phyloP scores from a whole-genome alignment of 2,113 vertebrate species.

The Typhlomys cinereus region DNA sequence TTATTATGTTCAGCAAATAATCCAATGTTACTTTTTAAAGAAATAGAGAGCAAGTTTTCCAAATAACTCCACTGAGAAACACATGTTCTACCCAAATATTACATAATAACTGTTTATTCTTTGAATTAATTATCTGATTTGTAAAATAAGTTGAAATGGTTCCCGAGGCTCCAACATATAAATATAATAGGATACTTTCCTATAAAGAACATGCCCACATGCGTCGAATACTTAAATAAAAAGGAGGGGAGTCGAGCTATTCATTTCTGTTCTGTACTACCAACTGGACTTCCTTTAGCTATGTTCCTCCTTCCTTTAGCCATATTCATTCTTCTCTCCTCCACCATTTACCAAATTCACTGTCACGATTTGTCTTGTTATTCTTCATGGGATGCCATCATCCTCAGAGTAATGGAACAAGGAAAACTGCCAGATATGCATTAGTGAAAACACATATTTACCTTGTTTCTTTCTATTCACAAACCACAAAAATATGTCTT shows the following conservation, averaged over 20 bases:
- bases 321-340: background rate
- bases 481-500: conserved; percentile 49
- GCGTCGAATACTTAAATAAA: background rate
- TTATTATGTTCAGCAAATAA: conserved; percentile 28
- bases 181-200: background rate
- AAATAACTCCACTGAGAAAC: background rate
- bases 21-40: background rate
- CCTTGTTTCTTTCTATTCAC: background rate
- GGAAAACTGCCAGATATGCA: background rate
- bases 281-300: background rate
- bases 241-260: background rate
- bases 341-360: conserved; percentile 79
- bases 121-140: conserved; percentile 16
- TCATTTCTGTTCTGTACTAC: background rate
- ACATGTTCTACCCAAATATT: background rate
- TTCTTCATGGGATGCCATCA: background rate
- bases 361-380: conserved; percentile 82
- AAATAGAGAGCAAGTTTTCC: background rate
- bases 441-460: conserved; percentile 27
- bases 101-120: background rate
- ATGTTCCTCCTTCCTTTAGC: background rate
- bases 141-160: background rate
- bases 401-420: background rate
- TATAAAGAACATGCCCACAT: background rate
- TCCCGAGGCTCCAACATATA: background rate